A percentile compares a stretch with the other conserved stretches of the same genome.
Evolutionary conservation across 2,888 invertebrate genomes (phyloP).

Genomic region (Drosophila basisetae): DNA sequence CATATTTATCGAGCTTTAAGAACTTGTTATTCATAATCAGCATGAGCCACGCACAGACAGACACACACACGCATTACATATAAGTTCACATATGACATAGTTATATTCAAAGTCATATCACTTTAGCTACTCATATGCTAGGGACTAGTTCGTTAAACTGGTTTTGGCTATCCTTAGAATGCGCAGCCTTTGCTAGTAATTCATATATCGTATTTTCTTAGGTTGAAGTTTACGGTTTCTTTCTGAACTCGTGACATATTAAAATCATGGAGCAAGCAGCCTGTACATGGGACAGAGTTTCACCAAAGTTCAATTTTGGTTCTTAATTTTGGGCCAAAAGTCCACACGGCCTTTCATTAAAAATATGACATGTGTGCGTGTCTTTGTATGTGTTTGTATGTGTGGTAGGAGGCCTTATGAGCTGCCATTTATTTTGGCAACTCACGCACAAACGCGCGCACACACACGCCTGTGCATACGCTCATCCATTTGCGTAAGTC

Average conservation of each 20-base stretch:
- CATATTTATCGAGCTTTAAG: background rate
- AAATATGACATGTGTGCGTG: slow-evolving; percentile 47
- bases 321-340: slow-evolving; percentile 40
- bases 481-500: slow-evolving; percentile 72
- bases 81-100: background rate
- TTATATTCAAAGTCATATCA: slow-evolving; percentile 4
- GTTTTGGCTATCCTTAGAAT: slow-evolving; percentile 14
- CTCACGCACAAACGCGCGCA: slow-evolving; percentile 32
- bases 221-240: slow-evolving; percentile 11
- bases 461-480: background rate
- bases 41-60: background rate
- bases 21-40: background rate
- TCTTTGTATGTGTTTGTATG: slow-evolving; percentile 18
- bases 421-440: slow-evolving; percentile 69
- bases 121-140: background rate
- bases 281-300: slow-evolving; percentile 14
- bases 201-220: slow-evolving; percentile 23
- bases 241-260: slow-evolving; percentile 30
- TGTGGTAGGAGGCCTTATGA: slow-evolving; percentile 52
- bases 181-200: slow-evolving; percentile 24
- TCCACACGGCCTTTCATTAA: slow-evolving; percentile 55
- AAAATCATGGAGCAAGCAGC: slow-evolving; percentile 25
- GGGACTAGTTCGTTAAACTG: slow-evolving; percentile 7
- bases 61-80: background rate
- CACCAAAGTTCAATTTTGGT: slow-evolving; percentile 19